Conservation (phyloP, 2,113 vertebrate genomes). For the Herpetotheres cachinnans region DNA sequence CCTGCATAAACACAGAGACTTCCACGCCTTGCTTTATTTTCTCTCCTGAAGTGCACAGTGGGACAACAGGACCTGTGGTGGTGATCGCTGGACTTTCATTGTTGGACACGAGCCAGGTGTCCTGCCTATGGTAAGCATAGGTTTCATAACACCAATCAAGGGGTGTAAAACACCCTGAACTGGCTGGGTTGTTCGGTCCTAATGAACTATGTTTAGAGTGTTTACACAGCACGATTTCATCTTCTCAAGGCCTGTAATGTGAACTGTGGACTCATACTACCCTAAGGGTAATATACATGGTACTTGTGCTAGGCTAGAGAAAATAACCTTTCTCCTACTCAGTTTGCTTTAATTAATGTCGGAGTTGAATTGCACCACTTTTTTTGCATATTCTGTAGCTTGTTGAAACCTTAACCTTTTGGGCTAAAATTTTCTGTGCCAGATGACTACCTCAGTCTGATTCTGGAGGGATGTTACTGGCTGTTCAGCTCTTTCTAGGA, state of each 20-base stretch:
- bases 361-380: not conserved
- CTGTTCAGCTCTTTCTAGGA: not conserved
- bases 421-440: not conserved
- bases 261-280: slow-evolving; percentile 32
- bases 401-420: not conserved
- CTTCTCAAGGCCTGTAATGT: not conserved
- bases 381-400: not conserved
- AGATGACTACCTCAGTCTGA: not conserved
- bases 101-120: not conserved
- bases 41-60: not conserved
- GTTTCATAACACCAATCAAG: not conserved
- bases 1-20: not conserved
- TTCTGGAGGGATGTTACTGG: not conserved
- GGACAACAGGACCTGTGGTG: not conserved
- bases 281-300: not conserved
- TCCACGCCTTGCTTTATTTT: not conserved
- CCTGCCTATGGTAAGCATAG: not conserved
- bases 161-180: not conserved
- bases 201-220: not conserved
- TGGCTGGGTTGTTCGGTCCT: not conserved
- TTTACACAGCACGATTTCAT: not conserved
- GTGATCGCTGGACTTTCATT: not conserved
- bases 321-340: not conserved
- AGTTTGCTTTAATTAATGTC: not conserved
- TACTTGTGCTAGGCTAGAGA: not conserved